Conservation (phyloP, 2,113 vertebrate genomes). For the Hippotragus niger region DNA sequence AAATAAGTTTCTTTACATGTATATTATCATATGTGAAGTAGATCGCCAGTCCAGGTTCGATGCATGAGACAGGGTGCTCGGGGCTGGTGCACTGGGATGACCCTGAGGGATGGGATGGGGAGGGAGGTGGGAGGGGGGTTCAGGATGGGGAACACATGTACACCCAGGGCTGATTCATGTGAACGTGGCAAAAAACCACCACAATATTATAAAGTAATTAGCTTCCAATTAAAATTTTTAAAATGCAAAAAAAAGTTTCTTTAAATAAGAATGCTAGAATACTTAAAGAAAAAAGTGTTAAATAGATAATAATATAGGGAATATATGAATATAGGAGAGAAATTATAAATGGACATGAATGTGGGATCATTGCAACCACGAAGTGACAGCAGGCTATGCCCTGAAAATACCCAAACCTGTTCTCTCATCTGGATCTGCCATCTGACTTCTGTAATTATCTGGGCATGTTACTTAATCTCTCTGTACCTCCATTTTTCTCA, state of each 20-base stretch:
- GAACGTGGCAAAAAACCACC: background rate
- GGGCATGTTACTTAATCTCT: background rate
- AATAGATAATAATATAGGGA: background rate
- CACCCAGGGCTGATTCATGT: background rate
- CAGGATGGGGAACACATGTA: background rate
- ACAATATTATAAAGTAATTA: background rate
- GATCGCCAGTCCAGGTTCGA: background rate
- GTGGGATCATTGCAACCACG: rapidly evolving
- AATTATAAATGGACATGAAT: rapidly evolving
- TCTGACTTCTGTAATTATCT: background rate
- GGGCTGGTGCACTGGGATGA: background rate
- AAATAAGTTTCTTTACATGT: background rate
- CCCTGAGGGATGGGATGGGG: background rate
- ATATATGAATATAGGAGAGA: background rate
- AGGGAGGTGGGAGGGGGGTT: background rate
- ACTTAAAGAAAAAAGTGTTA: background rate
- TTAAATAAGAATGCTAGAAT: background rate
- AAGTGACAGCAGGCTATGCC: no score
- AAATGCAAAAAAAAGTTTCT: background rate
- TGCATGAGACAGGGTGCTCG: background rate
- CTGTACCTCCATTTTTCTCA: background rate
- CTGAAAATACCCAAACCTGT: background rate
- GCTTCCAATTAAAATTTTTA: background rate
- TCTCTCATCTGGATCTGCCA: background rate
- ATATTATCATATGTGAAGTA: background rate